A percentile compares a stretch with the other conserved stretches of the same genome.
Conservation (phyloP, 2,113 vertebrate genomes). For the Amphilophus citrinellus region DNA sequence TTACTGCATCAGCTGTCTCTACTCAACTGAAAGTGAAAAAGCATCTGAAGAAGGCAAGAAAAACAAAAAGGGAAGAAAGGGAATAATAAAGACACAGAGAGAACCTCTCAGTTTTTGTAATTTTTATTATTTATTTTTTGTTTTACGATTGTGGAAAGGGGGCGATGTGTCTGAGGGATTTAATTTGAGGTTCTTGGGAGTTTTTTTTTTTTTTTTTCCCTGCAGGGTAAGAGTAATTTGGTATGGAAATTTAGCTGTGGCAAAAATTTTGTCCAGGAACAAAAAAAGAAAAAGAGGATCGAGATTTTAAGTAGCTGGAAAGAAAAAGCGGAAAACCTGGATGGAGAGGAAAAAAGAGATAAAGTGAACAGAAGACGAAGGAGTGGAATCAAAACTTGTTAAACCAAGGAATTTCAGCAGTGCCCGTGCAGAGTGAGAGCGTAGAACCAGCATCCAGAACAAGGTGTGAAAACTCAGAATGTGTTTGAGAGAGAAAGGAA, state of each 20-base stretch:
- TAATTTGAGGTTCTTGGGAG: not conserved
- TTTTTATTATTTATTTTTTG: not conserved
- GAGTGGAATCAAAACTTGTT: slow-evolving; percentile 5
- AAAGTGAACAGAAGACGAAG: not conserved
- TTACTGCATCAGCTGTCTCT: slow-evolving; percentile 21
- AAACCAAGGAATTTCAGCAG: not conserved
- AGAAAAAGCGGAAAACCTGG: not conserved
- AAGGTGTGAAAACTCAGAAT: slow-evolving; percentile 19
- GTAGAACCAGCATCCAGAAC: not conserved
- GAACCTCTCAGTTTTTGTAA: too few species aligned
- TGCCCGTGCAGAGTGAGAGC: not conserved
- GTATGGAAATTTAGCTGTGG: not conserved
- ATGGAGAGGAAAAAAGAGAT: not conserved
- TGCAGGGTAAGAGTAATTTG: not conserved
- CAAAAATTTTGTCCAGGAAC: not conserved
- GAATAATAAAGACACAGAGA: not conserved
- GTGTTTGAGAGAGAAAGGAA: slow-evolving; percentile 1
- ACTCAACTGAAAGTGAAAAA: slow-evolving; percentile 16
- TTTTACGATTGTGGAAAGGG: not conserved
- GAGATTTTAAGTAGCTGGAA: not conserved
- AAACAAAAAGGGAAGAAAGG: not conserved
- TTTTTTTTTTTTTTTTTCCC: not conserved
- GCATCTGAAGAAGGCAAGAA: not conserved
- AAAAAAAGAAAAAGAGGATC: not conserved
- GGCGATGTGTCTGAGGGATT: not conserved